phyloP scores from a whole-genome alignment of 1,140 invertebrate genomes.

The Drosophila nigromelanica region DNA sequence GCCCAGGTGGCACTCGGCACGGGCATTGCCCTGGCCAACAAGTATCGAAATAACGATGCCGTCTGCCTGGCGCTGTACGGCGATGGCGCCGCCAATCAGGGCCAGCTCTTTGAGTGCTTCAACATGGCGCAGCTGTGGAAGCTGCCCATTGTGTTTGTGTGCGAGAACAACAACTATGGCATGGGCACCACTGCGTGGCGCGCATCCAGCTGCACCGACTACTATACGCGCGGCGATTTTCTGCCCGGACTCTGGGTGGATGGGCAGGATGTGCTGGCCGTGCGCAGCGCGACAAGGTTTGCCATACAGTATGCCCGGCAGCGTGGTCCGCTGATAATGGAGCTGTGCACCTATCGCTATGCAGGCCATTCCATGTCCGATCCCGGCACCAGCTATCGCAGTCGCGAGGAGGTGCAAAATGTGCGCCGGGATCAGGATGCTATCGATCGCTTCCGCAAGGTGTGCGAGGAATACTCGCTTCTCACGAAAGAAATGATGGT shows the following conservation, averaged over 20 bases:
- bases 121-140: constrained; percentile 94
- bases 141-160: constrained; percentile 95
- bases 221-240: constrained; percentile 90
- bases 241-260: constrained; percentile 91
- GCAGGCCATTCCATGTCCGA: constrained; percentile 92
- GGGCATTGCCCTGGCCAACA: constrained; percentile 94
- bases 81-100: constrained; percentile 99
- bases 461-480: constrained; percentile 85
- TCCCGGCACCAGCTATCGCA: constrained; percentile 90
- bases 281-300: constrained; percentile 92
- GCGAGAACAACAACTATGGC: constrained; percentile 95
- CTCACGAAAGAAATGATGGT: constrained; percentile 86
- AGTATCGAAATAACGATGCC: constrained; percentile 91
- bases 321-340: constrained; percentile 94
- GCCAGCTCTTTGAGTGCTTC: constrained; percentile 90
- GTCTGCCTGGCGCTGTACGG: constrained; percentile 95
- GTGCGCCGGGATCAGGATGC: constrained; percentile 94
- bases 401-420: constrained; percentile 95
- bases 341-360: constrained; percentile 91
- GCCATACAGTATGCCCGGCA: constrained; percentile 89
- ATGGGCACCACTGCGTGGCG: constrained; percentile 94
- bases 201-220: constrained; percentile 89
- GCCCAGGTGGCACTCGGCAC: constrained; percentile 96
- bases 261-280: constrained; percentile 95
- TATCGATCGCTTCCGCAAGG: constrained; percentile 92